Conservation (phyloP, 2,113 vertebrate species). For the Holacanthus passer region DNA sequence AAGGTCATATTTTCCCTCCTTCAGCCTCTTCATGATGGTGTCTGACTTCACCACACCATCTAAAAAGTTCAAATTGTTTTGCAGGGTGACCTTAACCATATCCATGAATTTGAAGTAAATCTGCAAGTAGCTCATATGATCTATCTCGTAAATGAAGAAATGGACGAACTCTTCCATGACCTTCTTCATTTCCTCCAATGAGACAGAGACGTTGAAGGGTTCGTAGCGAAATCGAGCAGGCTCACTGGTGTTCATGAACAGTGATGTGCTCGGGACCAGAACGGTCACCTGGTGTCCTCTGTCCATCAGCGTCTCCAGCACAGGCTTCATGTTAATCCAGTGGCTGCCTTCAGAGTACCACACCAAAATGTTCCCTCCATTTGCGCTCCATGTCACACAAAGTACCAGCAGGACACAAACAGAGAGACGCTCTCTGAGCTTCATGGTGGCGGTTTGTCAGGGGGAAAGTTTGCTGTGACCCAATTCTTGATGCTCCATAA, state of each 20-base stretch:
- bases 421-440: neutral
- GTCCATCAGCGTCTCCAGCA: constrained; percentile 75
- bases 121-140: constrained; percentile 63
- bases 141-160: constrained; percentile 75
- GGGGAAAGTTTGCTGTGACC: neutral
- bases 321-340: constrained; percentile 85
- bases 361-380: constrained; percentile 83
- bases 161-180: constrained; percentile 47
- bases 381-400: constrained; percentile 47
- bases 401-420: constrained; percentile 70
- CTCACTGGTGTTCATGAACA: constrained; percentile 68
- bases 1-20: constrained; percentile 75
- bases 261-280: constrained; percentile 27
- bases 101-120: constrained; percentile 48
- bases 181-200: constrained; percentile 32
- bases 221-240: constrained; percentile 58
- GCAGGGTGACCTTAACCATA: constrained; percentile 6
- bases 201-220: constrained; percentile 58
- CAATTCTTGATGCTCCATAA: neutral
- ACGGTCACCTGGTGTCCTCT: constrained; percentile 84
- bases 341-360: constrained; percentile 87
- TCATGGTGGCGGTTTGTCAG: constrained; percentile 50
- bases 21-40: constrained; percentile 73
- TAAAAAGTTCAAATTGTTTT: constrained; percentile 39
- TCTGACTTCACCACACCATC: constrained; percentile 77